Conservation (phyloP, 2,888 invertebrate species). For the Philonicus albiceps region DNA sequence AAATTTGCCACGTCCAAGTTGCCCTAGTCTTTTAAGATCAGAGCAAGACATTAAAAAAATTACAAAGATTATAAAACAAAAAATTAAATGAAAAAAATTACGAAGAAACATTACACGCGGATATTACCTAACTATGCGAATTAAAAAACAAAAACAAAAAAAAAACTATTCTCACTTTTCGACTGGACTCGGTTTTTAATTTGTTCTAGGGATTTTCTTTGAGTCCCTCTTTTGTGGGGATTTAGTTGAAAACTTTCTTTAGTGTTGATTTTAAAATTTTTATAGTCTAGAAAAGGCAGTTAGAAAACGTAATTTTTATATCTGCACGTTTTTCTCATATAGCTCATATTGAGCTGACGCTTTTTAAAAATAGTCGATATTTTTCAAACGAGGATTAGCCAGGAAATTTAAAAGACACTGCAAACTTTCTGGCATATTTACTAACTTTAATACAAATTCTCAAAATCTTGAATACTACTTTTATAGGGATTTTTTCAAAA, state of each 20-base stretch:
- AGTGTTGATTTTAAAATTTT: too few relatives aligned
- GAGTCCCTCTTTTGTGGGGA: neutral
- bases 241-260: neutral
- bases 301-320: neutral
- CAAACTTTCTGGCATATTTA: neutral
- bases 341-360: neutral
- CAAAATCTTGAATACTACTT: too few relatives aligned
- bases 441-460: neutral
- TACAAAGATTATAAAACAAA: neutral
- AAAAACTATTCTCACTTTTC: neutral
- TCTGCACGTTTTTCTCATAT: neutral
- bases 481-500: too few relatives aligned
- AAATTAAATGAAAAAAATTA: neutral
- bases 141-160: too few relatives aligned
- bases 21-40: neutral
- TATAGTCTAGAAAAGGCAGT: neutral
- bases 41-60: neutral
- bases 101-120: neutral
- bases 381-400: neutral
- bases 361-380: neutral
- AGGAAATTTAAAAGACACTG: neutral
- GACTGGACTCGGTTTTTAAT: neutral
- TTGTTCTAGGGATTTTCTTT: neutral
- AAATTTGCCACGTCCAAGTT: neutral
- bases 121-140: neutral